These are phyloP conservation scores for Zapornia atra DNA, from an alignment of 2,113 vertebrate species.

Conservation along the genomic window DNA sequence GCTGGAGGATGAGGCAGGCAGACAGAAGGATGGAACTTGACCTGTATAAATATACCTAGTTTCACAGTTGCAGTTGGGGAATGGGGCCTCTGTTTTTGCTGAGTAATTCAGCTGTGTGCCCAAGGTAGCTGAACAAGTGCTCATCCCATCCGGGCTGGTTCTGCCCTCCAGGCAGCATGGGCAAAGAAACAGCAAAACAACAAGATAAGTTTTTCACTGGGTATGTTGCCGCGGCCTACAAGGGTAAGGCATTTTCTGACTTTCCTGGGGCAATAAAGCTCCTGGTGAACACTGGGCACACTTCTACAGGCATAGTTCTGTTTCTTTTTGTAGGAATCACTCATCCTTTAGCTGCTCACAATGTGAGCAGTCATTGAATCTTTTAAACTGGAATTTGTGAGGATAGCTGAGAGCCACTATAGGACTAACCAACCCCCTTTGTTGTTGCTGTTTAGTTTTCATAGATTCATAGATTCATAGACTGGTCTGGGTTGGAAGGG, in stretches of 20 bases:
- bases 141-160: neutral
- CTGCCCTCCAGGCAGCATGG: neutral
- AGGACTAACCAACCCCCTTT: neutral
- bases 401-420: neutral
- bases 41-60: neutral
- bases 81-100: neutral
- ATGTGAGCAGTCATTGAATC: neutral
- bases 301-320: neutral
- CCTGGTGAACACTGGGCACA: fast-evolving
- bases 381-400: neutral
- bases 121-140: neutral
- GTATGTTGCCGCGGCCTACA: neutral
- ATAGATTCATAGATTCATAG: too few relatives aligned
- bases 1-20: neutral
- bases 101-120: neutral
- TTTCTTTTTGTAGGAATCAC: neutral
- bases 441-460: neutral
- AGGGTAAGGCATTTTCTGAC: neutral
- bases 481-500: too few relatives aligned
- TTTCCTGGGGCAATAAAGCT: neutral
- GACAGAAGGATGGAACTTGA: neutral
- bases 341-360: neutral
- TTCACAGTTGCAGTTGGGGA: neutral
- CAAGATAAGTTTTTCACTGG: neutral
- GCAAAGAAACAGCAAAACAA: neutral